phyloP scores from a whole-genome alignment of 2,888 invertebrate species.

The Tenthredo amoena region DNA sequence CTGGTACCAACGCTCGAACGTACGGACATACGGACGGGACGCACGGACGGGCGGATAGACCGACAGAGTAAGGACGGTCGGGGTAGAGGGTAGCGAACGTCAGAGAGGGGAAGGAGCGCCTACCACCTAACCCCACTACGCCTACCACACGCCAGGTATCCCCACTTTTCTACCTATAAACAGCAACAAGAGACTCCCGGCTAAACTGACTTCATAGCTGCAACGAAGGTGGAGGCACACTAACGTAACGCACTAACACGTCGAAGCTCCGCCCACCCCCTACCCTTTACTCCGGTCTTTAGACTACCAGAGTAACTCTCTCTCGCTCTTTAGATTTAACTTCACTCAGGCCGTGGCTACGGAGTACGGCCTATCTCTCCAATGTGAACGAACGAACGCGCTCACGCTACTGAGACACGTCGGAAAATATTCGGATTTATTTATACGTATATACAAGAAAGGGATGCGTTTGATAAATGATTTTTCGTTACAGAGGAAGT shows the following conservation, averaged over 20 bases:
- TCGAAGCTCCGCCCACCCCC: slow-evolving; percentile 44
- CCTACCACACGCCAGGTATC: neutral
- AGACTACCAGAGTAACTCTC: slow-evolving; percentile 5
- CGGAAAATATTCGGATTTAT: too few species aligned
- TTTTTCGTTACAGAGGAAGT: too few species aligned
- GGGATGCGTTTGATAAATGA: too few species aligned
- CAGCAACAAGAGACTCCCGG: slow-evolving; percentile 2
- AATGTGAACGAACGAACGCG: neutral
- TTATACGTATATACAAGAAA: too few species aligned
- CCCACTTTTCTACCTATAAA: neutral
- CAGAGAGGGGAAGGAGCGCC: slow-evolving; percentile 35
- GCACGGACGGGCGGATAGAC: neutral
- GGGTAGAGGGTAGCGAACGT: neutral
- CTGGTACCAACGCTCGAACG: neutral
- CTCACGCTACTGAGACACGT: neutral
- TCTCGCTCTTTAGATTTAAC: slow-evolving; percentile 16
- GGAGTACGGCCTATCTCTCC: slow-evolving; percentile 60
- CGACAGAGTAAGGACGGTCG: neutral
- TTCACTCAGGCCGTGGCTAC: slow-evolving; percentile 64
- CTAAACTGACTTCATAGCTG: slow-evolving; percentile 12
- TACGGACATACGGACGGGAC: neutral
- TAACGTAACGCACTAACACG: slow-evolving; percentile 40
- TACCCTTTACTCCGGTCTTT: slow-evolving; percentile 32
- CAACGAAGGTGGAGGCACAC: slow-evolving; percentile 20
- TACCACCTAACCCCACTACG: slow-evolving; percentile 29